Conservation (phyloP, 2,888 invertebrate species). For the Apotomis capreana region DNA sequence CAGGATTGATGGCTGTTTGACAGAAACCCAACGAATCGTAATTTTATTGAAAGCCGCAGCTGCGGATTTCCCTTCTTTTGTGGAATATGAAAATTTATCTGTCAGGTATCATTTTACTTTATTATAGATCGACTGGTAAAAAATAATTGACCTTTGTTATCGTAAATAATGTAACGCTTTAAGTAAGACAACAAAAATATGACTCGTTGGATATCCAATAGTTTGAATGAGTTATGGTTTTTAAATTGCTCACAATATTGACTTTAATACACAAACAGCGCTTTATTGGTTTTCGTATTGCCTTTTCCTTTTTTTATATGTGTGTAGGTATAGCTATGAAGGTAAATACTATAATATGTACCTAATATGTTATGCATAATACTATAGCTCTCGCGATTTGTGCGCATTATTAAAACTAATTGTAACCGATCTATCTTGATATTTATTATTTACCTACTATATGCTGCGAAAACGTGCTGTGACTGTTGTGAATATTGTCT, state of each 20-base stretch:
- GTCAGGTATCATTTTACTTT: conserved; percentile 36
- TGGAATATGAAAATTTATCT: conserved; percentile 36
- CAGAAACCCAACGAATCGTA: conserved; percentile 42
- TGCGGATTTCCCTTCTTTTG: conserved; percentile 36
- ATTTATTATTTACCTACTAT: no score
- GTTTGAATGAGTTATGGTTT: neutral
- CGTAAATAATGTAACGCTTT: neutral
- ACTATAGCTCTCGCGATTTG: no score
- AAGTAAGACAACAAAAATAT: neutral
- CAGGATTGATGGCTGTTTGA: conserved; percentile 41
- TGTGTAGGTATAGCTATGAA: no score
- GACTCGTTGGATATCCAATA: neutral
- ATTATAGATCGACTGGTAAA: conserved; percentile 18
- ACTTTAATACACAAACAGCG: neutral
- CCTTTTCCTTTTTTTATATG: no score
- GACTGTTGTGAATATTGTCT: no score
- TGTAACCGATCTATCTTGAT: no score
- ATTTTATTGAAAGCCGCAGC: conserved; percentile 40
- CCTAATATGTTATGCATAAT: no score
- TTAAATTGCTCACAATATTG: neutral
- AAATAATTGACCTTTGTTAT: neutral
- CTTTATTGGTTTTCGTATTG: no score
- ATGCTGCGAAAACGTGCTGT: no score
- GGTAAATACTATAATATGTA: no score
- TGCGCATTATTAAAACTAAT: no score